Conservation (phyloP, 2,888 invertebrate species). For the Dinocampus coccinellae region DNA sequence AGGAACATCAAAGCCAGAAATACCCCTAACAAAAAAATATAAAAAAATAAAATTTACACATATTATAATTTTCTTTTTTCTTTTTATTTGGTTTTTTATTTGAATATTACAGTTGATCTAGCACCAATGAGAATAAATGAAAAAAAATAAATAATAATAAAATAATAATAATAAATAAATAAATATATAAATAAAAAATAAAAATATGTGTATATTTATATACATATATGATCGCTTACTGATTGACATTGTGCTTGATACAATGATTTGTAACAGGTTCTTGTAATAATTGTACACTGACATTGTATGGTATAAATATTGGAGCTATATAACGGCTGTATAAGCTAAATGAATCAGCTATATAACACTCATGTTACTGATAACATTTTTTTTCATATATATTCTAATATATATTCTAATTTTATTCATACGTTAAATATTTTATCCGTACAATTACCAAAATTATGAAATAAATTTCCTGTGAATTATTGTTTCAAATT, state of each 20-base stretch:
- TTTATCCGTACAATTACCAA: background rate
- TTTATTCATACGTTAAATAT: conserved; percentile 25
- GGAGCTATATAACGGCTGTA: conserved; percentile 46
- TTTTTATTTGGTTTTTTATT: too few species aligned
- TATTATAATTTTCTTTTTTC: background rate
- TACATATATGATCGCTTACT: conserved; percentile 21
- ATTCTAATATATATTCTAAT: conserved; percentile 50
- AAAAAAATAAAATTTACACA: background rate
- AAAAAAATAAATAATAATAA: too few species aligned
- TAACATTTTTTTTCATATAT: conserved; percentile 54
- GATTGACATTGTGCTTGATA: conserved; percentile 5
- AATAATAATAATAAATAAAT: too few species aligned
- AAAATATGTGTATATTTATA: too few species aligned
- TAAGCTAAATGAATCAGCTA: too few species aligned
- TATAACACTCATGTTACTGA: too few species aligned
- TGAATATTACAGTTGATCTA: too few species aligned
- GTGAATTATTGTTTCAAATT: background rate
- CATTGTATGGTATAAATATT: conserved; percentile 45
- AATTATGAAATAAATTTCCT: too few species aligned
- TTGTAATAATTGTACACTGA: conserved; percentile 42
- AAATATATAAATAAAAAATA: too few species aligned
- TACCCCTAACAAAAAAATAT: background rate
- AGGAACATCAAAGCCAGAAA: conserved; percentile 41
- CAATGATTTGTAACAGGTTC: conserved; percentile 34
- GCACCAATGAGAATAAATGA: too few species aligned